These are phyloP conservation scores for Sternarchorhynchus goeldii DNA, from an alignment of 2,797 vertebrate genomes.

Conservation along the genomic window DNA sequence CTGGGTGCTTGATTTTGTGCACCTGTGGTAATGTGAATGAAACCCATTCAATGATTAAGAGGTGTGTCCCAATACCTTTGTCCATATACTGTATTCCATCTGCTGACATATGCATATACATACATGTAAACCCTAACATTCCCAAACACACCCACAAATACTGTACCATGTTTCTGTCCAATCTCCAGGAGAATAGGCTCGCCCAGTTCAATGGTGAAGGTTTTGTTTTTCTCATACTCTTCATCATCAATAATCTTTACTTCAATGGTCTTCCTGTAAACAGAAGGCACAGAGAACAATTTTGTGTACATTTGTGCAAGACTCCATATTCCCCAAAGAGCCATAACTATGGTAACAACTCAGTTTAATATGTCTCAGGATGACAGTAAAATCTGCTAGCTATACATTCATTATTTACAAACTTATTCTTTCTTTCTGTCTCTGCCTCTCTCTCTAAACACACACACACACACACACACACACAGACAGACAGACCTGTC, in stretches of 20 bases:
- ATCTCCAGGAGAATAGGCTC: conserved; percentile 80
- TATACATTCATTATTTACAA: neutral
- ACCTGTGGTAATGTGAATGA: too few species aligned
- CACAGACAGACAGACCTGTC: neutral
- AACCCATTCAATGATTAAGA: too few species aligned
- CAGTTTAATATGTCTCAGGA: neutral
- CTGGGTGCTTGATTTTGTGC: too few species aligned
- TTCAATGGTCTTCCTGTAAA: conserved; percentile 81
- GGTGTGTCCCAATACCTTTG: too few species aligned
- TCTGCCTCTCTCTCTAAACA: neutral
- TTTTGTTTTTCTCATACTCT: conserved; percentile 87
- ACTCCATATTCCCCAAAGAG: neutral
- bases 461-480: neutral
- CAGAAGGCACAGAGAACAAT: conserved; percentile 37
- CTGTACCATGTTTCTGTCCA: conserved; percentile 76
- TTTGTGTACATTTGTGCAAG: neutral
- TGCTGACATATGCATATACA: neutral
- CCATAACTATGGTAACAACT: neutral
- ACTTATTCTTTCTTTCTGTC: neutral
- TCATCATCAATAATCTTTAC: conserved; percentile 87
- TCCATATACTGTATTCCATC: too few species aligned
- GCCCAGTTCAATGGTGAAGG: conserved; percentile 80
- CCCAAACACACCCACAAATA: conserved; percentile 34
- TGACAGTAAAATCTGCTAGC: neutral
- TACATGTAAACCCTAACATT: neutral